Evolutionary conservation across 2,888 invertebrate genomes (phyloP).

Genomic region (Apodemia mormo): DNA sequence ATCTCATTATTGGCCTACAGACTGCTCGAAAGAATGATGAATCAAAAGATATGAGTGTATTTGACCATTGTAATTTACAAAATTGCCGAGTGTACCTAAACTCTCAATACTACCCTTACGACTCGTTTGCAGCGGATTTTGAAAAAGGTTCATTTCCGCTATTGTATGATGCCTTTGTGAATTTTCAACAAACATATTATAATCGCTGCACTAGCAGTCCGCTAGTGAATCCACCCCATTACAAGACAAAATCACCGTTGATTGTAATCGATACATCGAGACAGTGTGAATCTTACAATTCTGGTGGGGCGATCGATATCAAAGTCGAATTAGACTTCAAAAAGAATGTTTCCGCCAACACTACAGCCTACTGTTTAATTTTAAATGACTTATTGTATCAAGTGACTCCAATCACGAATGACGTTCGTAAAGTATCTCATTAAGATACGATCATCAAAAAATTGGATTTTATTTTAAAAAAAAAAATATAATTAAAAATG

Average conservation of each 20-base stretch:
- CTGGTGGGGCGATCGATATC: neutral
- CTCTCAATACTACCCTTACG: neutral
- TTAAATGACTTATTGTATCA: too few relatives aligned
- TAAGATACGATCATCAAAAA: too few relatives aligned
- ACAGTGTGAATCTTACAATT: neutral
- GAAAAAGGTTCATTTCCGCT: slow-evolving; percentile 3
- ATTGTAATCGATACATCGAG: neutral
- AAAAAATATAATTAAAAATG: too few relatives aligned
- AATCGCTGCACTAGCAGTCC: neutral
- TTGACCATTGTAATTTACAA: too few relatives aligned
- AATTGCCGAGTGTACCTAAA: too few relatives aligned
- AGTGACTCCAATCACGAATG: too few relatives aligned
- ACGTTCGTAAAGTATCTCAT: too few relatives aligned
- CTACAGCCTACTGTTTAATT: neutral
- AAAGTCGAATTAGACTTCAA: neutral
- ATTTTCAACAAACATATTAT: slow-evolving; percentile 23
- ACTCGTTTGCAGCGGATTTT: slow-evolving; percentile 17
- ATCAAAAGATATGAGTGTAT: too few relatives aligned
- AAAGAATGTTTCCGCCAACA: neutral
- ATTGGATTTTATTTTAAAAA: too few relatives aligned
- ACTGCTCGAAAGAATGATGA: too few relatives aligned
- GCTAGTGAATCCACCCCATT: neutral
- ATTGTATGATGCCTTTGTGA: slow-evolving; percentile 21
- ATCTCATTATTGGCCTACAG: too few relatives aligned
- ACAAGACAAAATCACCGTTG: neutral